Percentiles rank a stretch among this genome's conserved stretches.
These are phyloP conservation scores for Pseudochaenichthys georgianus DNA, from an alignment of 2,797 vertebrate genomes.

Conservation along the genomic window DNA sequence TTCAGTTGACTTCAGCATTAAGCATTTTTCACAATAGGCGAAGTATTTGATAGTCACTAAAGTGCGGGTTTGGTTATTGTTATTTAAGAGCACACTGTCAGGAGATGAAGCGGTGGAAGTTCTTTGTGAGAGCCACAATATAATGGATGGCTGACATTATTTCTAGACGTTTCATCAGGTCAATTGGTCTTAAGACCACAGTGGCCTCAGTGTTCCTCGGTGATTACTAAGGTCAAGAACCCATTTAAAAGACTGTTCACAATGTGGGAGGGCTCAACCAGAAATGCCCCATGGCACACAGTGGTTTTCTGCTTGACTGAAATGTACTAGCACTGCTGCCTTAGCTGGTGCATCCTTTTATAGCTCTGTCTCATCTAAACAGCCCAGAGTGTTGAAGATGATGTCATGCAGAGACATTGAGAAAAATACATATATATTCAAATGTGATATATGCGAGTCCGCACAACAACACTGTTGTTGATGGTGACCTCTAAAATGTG, in stretches of 20 bases:
- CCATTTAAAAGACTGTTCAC: slow-evolving; percentile 61
- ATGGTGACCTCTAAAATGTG: slow-evolving; percentile 14
- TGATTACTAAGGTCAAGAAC: slow-evolving; percentile 70
- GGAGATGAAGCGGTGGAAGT: too few relatives aligned
- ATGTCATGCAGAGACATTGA: neutral
- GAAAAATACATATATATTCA: slow-evolving; percentile 1
- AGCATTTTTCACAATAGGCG: neutral
- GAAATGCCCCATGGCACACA: slow-evolving; percentile 30
- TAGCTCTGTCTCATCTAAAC: neutral
- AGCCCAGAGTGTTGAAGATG: slow-evolving; percentile 3
- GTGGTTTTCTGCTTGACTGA: slow-evolving; percentile 47
- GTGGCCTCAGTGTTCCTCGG: slow-evolving; percentile 29
- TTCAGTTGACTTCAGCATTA: slow-evolving; percentile 1
- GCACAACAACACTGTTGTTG: neutral
- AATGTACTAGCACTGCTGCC: slow-evolving; percentile 27
- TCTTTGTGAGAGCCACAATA: slow-evolving; percentile 15
- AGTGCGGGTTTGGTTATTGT: neutral
- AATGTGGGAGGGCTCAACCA: slow-evolving; percentile 32
- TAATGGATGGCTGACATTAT: slow-evolving; percentile 37
- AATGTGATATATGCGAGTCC: neutral
- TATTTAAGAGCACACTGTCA: slow-evolving; percentile 14
- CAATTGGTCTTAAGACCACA: slow-evolving; percentile 55
- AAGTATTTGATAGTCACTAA: neutral
- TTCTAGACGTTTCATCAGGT: slow-evolving; percentile 56
- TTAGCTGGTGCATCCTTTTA: slow-evolving; percentile 16